Evolutionary conservation across 2,888 invertebrate genomes (phyloP), one percentile per base, ranked within the genome.

Genomic region (Cantharis flavilabris): DNA sequence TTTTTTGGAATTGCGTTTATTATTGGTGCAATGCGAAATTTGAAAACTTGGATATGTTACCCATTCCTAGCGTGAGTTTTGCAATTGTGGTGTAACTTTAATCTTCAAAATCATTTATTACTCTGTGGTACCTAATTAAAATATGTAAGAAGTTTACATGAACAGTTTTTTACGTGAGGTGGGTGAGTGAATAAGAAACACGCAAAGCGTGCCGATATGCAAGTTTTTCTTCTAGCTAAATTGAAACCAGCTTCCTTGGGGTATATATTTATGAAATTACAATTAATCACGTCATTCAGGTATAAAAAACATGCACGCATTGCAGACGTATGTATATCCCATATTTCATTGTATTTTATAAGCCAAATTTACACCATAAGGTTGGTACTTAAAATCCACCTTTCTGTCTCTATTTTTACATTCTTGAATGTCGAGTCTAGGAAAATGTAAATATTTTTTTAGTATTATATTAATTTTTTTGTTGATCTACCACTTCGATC

Each of bases 191-290:
- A 65, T 65, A 23, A 73, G 70, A 73, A 70, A 67, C 73, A 73
- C 73, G 76, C 76, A 71, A 76, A 72, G 76, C 76, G 76, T 76
- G 76, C 73, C 73, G 67, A 73, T 76, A 70, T 73, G 73, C 73
- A 69, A 63, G 73, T 73, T 73, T 76, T 73, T 76, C 70, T 71
- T 73, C 9, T 69, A 70, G 69, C 76, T 67, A 73, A 76, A 73
- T 76, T 73, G 73, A 73, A 76, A 76, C 73, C 73, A 71, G 73
- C 72, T 73, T 76, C 76, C 73, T 73, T 76, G 73, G 71, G 73
- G 76, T 69, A 73, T 71, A 70, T 69, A 71, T 73, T 73, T 73
- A 64, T 33, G 70, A 76, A 76, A 76, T 76, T 76, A 76, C 73
- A 33, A 70, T 73, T 73, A 76, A 76, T 76, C 76, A 76, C 73